Conservation (phyloP, 2,113 vertebrate genomes). For the Brachypodius melanocephalos region DNA sequence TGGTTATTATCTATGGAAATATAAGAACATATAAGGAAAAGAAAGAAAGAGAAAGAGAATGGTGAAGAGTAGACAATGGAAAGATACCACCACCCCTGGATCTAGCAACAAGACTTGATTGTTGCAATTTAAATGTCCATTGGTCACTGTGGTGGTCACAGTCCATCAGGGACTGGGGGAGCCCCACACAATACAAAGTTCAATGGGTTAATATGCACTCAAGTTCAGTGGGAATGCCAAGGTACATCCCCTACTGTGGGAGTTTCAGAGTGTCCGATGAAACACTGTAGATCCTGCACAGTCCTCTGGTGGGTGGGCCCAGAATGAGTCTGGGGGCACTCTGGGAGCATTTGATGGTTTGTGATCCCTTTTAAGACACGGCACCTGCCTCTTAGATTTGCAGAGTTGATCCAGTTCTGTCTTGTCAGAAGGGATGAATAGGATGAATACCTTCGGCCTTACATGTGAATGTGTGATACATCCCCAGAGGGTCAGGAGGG, state of each 20-base stretch:
- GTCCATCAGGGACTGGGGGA: neutral
- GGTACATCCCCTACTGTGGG: neutral
- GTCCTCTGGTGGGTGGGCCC: neutral
- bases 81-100: neutral
- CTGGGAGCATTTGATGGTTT: neutral
- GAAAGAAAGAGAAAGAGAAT: neutral
- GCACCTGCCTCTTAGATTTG: too few species aligned
- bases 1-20: neutral
- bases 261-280: neutral
- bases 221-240: neutral
- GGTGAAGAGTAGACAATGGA: neutral
- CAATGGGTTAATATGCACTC: neutral
- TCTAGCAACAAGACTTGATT: neutral
- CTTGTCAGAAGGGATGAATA: neutral
- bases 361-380: neutral
- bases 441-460: neutral
- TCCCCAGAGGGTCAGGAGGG: rapidly evolving
- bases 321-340: neutral
- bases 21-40: neutral
- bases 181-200: neutral
- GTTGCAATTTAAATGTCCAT: neutral
- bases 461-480: neutral
- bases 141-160: neutral
- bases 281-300: neutral
- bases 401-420: neutral